Conservation (phyloP, 2,797 vertebrate genomes). For the Hemitrygon akajei region DNA sequence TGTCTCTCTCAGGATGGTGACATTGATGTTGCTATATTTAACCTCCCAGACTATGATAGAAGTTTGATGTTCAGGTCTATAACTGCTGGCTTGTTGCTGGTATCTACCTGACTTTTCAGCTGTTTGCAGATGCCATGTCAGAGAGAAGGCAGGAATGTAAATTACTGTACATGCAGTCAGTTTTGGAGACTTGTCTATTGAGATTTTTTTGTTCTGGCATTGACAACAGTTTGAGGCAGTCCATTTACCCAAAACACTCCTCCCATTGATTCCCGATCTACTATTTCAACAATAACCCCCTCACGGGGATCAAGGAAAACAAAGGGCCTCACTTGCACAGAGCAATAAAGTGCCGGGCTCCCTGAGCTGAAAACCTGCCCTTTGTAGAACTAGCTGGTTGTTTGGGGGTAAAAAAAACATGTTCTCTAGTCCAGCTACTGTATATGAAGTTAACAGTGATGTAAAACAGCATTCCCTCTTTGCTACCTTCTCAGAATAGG, state of each 20-base stretch:
- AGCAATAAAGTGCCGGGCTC: too few species aligned
- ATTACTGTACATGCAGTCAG: too few species aligned
- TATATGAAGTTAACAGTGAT: conserved; percentile 46
- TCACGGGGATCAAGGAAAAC: neutral
- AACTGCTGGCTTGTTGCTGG: neutral
- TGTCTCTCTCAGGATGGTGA: too few species aligned
- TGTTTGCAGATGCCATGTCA: neutral
- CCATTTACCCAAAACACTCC: neutral
- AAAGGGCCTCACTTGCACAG: too few species aligned
- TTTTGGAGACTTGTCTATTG: neutral
- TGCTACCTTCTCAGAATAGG: neutral
- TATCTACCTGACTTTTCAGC: neutral
- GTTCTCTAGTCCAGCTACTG: conserved; percentile 38
- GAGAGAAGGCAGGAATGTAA: neutral
- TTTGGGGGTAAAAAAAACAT: too few species aligned
- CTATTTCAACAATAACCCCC: neutral
- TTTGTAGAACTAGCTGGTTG: too few species aligned
- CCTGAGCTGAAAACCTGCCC: too few species aligned
- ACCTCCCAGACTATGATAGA: too few species aligned
- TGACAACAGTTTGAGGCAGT: neutral
- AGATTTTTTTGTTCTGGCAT: neutral
- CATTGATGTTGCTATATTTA: too few species aligned
- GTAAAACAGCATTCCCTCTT: neutral
- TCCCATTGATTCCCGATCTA: neutral
- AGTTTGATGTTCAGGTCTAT: too few species aligned